A percentile compares a stretch with the other conserved stretches of the same genome.
Conservation (phyloP, 2,797 vertebrate species). For the Labroides dimidiatus region DNA sequence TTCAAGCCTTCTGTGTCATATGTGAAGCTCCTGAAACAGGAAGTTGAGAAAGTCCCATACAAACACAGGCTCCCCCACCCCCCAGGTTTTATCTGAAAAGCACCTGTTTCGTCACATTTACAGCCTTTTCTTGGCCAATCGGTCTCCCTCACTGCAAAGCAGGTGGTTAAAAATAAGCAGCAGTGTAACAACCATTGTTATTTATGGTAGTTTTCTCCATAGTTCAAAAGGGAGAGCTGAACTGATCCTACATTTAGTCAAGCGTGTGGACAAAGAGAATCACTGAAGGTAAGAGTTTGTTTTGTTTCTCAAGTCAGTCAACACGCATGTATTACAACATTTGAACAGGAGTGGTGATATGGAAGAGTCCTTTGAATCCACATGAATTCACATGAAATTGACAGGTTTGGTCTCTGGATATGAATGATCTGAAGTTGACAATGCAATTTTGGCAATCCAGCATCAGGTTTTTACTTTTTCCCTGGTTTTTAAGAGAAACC, state of each 20-base stretch:
- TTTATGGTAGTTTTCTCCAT: slow-evolving; percentile 5
- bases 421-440: no score
- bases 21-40: background rate
- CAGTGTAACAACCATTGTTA: slow-evolving; percentile 19
- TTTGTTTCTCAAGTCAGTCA: background rate
- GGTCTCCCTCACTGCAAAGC: slow-evolving; percentile 25
- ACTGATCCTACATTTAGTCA: slow-evolving; percentile 9
- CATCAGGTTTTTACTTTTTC: no score
- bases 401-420: no score
- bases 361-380: slow-evolving; percentile 2
- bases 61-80: no score
- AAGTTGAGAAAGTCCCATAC: background rate
- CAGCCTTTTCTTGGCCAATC: slow-evolving; percentile 66
- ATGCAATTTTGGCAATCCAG: no score
- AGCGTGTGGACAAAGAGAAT: slow-evolving; percentile 25
- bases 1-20: background rate
- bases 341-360: slow-evolving; percentile 24
- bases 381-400: background rate
- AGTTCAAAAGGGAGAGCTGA: slow-evolving; percentile 15
- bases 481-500: no score
- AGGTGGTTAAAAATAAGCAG: slow-evolving; percentile 60
- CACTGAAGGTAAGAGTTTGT: slow-evolving; percentile 60
- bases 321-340: background rate
- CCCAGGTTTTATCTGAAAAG: slow-evolving; percentile 21
- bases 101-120: slow-evolving; percentile 74